Conservation (phyloP, 2,888 invertebrate species). For the Stenotaenia linearis region DNA sequence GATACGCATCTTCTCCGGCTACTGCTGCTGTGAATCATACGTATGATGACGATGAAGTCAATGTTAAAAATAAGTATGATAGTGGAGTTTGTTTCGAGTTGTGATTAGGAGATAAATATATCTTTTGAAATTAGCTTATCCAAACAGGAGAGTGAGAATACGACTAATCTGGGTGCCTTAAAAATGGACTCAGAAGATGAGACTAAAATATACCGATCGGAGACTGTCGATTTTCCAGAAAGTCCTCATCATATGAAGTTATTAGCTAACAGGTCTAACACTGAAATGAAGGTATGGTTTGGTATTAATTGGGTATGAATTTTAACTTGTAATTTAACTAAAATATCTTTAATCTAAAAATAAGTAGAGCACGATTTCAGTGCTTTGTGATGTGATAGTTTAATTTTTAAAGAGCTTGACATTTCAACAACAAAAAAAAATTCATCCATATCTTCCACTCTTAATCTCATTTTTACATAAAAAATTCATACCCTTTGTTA, state of each 20-base stretch:
- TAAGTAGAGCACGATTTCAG: no score
- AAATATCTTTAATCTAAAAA: no score
- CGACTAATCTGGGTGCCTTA: conserved; percentile 32
- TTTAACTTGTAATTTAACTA: no score
- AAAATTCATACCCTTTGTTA: no score
- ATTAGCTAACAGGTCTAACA: conserved; percentile 1
- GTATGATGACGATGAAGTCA: not conserved
- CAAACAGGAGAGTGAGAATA: conserved; percentile 1
- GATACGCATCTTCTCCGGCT: conserved; percentile 3
- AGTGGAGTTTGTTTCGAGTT: not conserved
- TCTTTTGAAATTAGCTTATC: not conserved
- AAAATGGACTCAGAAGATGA: conserved; percentile 37
- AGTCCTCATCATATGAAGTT: conserved; percentile 35
- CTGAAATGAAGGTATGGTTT: not conserved
- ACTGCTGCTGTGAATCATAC: conserved; percentile 1
- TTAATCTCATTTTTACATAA: no score
- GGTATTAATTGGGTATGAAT: not conserved
- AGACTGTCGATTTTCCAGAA: conserved; percentile 40
- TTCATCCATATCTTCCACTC: no score
- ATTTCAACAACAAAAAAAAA: no score
- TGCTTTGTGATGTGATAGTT: no score
- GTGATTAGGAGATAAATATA: no score
- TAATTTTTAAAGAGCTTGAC: no score
- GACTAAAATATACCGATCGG: conserved; percentile 37
- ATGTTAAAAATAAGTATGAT: not conserved